A percentile compares a stretch with the other conserved stretches of the same genome.
Conservation (phyloP, 2,113 vertebrate genomes). For the Eulemur macaco region DNA sequence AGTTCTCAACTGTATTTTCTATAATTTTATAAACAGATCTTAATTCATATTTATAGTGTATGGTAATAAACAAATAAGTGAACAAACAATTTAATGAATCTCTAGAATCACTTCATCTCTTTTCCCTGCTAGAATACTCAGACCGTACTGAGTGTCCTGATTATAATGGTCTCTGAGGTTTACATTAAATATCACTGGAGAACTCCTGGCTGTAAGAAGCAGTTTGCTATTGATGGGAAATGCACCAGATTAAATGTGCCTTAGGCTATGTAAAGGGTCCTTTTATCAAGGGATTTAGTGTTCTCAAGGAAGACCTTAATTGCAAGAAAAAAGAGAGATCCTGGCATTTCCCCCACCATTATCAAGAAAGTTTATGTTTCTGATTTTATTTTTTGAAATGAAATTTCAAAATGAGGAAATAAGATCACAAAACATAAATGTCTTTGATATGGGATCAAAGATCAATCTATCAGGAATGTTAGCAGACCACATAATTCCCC, state of each 20-base stretch:
- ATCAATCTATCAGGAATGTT: neutral
- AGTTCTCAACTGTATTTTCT: neutral
- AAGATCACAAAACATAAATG: neutral
- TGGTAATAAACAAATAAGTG: neutral
- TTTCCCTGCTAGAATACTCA: neutral
- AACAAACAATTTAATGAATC: neutral
- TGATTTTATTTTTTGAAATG: conserved; percentile 43
- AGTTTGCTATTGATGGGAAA: conserved; percentile 18
- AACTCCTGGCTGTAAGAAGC: neutral
- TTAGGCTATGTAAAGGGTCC: neutral
- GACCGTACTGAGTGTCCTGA: neutral
- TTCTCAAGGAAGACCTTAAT: conserved; percentile 41
- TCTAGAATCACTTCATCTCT: neutral
- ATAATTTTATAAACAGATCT: neutral
- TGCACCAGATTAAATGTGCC: neutral
- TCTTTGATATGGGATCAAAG: conserved; percentile 23
- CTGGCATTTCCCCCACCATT: neutral
- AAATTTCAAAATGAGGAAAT: conserved; percentile 55
- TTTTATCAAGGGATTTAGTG: conserved; percentile 24
- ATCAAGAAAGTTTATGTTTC: neutral
- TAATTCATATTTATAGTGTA: neutral
- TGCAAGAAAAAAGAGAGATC: conserved; percentile 3
- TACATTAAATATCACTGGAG: neutral
- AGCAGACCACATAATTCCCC: neutral
- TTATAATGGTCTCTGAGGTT: neutral